Evolutionary conservation across 2,888 invertebrate species (phyloP).

Genomic region (Melanotus villosus): DNA sequence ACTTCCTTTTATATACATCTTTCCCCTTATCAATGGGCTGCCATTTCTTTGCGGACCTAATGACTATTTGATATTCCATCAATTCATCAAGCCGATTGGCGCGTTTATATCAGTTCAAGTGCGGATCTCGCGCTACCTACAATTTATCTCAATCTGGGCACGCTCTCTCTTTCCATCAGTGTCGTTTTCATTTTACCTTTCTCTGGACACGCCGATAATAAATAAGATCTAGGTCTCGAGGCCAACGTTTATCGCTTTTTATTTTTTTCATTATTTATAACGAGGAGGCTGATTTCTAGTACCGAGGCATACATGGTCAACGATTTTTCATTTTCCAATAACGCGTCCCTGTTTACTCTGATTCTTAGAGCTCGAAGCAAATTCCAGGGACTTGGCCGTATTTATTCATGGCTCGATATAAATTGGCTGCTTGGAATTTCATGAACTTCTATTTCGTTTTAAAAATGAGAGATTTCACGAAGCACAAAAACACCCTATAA

Average conservation of each 20-base stretch:
- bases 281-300: not conserved
- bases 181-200: slow-evolving; percentile 56
- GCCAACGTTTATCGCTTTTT: slow-evolving; percentile 35
- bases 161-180: slow-evolving; percentile 52
- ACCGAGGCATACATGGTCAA: slow-evolving; percentile 6
- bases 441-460: slow-evolving; percentile 40
- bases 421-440: slow-evolving; percentile 49
- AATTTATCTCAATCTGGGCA: slow-evolving; percentile 57
- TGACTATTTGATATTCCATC: slow-evolving; percentile 59
- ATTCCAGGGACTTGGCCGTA: slow-evolving; percentile 32
- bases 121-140: slow-evolving; percentile 51
- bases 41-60: slow-evolving; percentile 50
- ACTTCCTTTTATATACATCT: slow-evolving; percentile 46
- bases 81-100: slow-evolving; percentile 53
- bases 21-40: slow-evolving; percentile 52
- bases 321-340: slow-evolving; percentile 27
- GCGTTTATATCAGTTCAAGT: slow-evolving; percentile 42
- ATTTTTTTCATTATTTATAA: slow-evolving; percentile 18
- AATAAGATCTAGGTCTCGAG: slow-evolving; percentile 45
- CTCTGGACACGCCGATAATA: slow-evolving; percentile 42
- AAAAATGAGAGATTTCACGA: slow-evolving; percentile 32
- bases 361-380: slow-evolving; percentile 17
- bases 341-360: slow-evolving; percentile 15
- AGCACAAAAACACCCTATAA: slow-evolving; percentile 27
- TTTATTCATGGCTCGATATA: slow-evolving; percentile 48